phyloP scores from a whole-genome alignment of 2,797 vertebrate species.

The Chelmon rostratus region DNA sequence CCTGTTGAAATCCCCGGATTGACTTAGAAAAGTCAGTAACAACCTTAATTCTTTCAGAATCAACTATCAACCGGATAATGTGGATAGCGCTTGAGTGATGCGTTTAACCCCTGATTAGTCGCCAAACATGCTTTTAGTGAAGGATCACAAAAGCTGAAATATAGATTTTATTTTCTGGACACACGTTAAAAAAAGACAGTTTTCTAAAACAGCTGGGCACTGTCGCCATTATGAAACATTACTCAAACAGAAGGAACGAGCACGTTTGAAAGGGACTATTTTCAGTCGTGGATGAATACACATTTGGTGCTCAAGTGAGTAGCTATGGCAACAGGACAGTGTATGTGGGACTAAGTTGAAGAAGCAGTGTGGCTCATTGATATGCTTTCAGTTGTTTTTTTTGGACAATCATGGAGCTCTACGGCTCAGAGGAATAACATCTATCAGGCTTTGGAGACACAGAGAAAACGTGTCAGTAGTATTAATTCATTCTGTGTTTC shows the following conservation, averaged over 20 bases:
- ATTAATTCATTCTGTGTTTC: not conserved
- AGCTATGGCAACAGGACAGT: not conserved
- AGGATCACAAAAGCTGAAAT: not conserved
- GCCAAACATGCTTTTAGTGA: not conserved
- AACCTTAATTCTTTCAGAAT: slow-evolving; percentile 31
- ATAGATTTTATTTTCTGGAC: not conserved
- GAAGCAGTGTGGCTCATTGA: not conserved
- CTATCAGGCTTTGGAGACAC: not conserved
- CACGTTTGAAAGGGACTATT: slow-evolving; percentile 2
- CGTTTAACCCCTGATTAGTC: slow-evolving; percentile 27
- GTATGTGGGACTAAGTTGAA: not conserved
- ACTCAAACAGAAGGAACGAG: not conserved
- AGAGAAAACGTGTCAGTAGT: not conserved
- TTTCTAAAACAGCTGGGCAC: not conserved
- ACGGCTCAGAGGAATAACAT: not conserved
- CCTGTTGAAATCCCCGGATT: slow-evolving; percentile 44
- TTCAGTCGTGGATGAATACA: not conserved
- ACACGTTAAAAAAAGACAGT: not conserved
- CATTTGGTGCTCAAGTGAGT: not conserved
- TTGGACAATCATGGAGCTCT: not conserved
- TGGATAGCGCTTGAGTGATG: not conserved
- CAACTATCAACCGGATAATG: slow-evolving; percentile 6
- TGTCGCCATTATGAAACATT: not conserved
- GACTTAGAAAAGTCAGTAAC: slow-evolving; percentile 36
- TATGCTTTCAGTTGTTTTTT: not conserved